Evolutionary conservation across 2,888 invertebrate species (phyloP).

Genomic region (Parapristionchus giblindavisi): DNA sequence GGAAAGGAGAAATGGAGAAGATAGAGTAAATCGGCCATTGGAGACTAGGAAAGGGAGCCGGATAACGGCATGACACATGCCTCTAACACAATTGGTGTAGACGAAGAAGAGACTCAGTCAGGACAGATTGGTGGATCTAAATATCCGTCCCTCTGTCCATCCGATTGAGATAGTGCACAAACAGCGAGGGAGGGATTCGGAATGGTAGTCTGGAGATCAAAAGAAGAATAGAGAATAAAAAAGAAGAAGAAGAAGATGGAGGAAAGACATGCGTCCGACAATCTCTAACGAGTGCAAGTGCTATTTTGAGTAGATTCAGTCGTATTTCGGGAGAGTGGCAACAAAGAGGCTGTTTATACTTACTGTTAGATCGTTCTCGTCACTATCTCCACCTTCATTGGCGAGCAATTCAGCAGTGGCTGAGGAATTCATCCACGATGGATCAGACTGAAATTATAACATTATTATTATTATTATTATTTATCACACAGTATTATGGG

Average conservation of each 20-base stretch:
- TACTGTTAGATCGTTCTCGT: constrained; percentile 25
- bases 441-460: constrained; percentile 7
- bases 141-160: no score
- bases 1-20: no score
- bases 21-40: no score
- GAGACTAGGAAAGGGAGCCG: no score
- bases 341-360: no score
- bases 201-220: not conserved
- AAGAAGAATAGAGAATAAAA: not conserved
- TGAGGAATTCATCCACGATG: constrained; percentile 31
- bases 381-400: constrained; percentile 28
- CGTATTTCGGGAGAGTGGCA: not conserved
- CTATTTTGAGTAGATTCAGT: not conserved
- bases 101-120: not conserved
- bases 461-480: no score
- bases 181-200: constrained; percentile 9
- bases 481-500: no score
- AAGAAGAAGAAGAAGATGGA: not conserved
- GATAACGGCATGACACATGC: no score
- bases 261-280: not conserved
- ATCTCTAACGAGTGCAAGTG: no score
- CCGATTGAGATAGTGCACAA: constrained; percentile 30
- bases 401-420: constrained; percentile 24
- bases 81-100: no score
- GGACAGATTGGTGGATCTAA: not conserved